Evolutionary conservation across 2,113 vertebrate species (phyloP).

Genomic region (Carassius carassius): DNA sequence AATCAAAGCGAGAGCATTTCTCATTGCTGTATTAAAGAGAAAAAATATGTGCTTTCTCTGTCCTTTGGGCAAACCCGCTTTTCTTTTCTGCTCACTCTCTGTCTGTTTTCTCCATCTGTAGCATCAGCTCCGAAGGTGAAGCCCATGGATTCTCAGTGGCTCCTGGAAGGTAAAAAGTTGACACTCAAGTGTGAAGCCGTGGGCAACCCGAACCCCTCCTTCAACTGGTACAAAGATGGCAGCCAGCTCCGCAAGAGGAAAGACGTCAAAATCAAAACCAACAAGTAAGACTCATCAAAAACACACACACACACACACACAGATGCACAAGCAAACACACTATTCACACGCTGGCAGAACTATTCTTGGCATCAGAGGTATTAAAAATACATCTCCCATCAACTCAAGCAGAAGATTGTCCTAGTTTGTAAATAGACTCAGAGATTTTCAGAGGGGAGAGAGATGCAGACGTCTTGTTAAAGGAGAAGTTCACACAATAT

Average conservation of each 20-base stretch:
- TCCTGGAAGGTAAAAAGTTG: slow-evolving; percentile 88
- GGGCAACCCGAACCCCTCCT: slow-evolving; percentile 90
- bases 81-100: slow-evolving; percentile 11
- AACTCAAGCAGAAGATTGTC: slow-evolving; percentile 44
- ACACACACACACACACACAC: slow-evolving; percentile 28
- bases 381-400: slow-evolving; percentile 52
- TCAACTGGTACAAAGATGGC: slow-evolving; percentile 96
- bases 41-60: neutral
- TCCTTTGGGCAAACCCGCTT: neutral
- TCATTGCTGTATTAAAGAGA: neutral
- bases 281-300: slow-evolving; percentile 82
- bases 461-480: slow-evolving; percentile 18
- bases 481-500: slow-evolving; percentile 24
- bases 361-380: slow-evolving; percentile 51
- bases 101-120: slow-evolving; percentile 61
- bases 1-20: neutral
- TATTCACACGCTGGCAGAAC: slow-evolving; percentile 17
- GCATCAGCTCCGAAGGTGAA: slow-evolving; percentile 89
- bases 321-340: slow-evolving; percentile 17
- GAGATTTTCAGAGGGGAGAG: slow-evolving; percentile 37
- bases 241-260: slow-evolving; percentile 92
- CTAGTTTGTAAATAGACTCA: slow-evolving; percentile 50
- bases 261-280: slow-evolving; percentile 94
- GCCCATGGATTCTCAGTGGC: slow-evolving; percentile 87
- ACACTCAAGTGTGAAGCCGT: slow-evolving; percentile 92